A percentile compares a stretch with the other conserved stretches of the same genome.
Evolutionary conservation across 2,113 vertebrate species (phyloP).

Genomic region (Nibea coibor): DNA sequence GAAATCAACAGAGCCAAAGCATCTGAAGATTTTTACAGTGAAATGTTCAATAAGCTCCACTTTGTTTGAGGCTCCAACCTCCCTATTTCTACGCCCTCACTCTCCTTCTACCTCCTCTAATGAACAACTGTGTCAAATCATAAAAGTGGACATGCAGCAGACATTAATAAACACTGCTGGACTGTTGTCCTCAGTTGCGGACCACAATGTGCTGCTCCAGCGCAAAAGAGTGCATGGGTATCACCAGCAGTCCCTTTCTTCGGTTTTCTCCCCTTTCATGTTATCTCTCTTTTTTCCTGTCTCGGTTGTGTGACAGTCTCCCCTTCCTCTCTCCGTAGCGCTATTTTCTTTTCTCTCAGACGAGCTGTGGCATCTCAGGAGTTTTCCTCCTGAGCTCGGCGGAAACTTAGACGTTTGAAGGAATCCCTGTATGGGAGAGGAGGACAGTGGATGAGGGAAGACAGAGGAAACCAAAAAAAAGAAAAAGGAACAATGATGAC

Average conservation of each 20-base stretch:
- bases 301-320: slow-evolving; percentile 39
- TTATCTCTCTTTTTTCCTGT: slow-evolving; percentile 38
- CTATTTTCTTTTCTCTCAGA: slow-evolving; percentile 8
- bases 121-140: slow-evolving; percentile 36
- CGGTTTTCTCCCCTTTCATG: slow-evolving; percentile 39
- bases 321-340: slow-evolving; percentile 32
- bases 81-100: slow-evolving; percentile 34
- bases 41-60: slow-evolving; percentile 60
- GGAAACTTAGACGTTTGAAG: slow-evolving; percentile 85
- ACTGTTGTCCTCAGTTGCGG: slow-evolving; percentile 30
- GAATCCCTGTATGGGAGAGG: slow-evolving; percentile 78
- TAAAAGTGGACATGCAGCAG: slow-evolving; percentile 41
- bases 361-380: slow-evolving; percentile 71
- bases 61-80: slow-evolving; percentile 26
- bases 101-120: slow-evolving; percentile 30
- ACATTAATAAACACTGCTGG: slow-evolving; percentile 25
- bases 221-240: slow-evolving; percentile 16
- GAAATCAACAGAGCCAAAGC: slow-evolving; percentile 44
- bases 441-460: slow-evolving; percentile 24
- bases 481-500: neutral
- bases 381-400: slow-evolving; percentile 82
- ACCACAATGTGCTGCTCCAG: slow-evolving; percentile 21
- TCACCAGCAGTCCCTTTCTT: slow-evolving; percentile 43
- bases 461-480: slow-evolving; percentile 11
- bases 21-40: slow-evolving; percentile 59